Evolutionary conservation across 2,113 vertebrate species (phyloP).

Genomic region (Scytalopus superciliaris): DNA sequence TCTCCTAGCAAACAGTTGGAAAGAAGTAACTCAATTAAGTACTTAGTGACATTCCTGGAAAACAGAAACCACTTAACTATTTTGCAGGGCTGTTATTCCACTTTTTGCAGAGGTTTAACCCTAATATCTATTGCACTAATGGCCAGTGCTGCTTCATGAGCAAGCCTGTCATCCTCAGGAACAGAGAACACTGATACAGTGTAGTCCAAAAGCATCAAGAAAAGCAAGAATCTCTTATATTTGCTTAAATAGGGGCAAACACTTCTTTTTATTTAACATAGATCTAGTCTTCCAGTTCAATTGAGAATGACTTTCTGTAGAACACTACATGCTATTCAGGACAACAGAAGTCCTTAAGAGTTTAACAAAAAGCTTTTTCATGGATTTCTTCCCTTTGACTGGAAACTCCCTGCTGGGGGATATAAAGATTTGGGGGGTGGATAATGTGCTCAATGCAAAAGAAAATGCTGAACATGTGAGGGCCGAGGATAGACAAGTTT

Average conservation of each 20-base stretch:
- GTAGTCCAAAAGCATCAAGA: background rate
- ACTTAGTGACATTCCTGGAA: background rate
- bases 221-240: background rate
- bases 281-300: background rate
- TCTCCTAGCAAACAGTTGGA: background rate
- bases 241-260: background rate
- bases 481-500: background rate
- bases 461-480: background rate
- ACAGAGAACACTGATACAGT: background rate
- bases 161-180: background rate
- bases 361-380: conserved; percentile 19
- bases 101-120: background rate
- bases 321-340: background rate
- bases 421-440: background rate
- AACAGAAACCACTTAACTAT: background rate
- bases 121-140: background rate
- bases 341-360: background rate
- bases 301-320: background rate
- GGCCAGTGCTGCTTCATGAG: background rate
- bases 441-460: background rate
- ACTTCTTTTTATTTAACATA: conserved; percentile 9
- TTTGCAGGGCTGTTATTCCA: background rate
- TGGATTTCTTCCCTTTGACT: background rate
- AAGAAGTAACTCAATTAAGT: background rate
- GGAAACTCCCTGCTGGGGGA: background rate